phyloP scores from a whole-genome alignment of 2,797 vertebrate species.

The Cacajao melanocephalus region DNA sequence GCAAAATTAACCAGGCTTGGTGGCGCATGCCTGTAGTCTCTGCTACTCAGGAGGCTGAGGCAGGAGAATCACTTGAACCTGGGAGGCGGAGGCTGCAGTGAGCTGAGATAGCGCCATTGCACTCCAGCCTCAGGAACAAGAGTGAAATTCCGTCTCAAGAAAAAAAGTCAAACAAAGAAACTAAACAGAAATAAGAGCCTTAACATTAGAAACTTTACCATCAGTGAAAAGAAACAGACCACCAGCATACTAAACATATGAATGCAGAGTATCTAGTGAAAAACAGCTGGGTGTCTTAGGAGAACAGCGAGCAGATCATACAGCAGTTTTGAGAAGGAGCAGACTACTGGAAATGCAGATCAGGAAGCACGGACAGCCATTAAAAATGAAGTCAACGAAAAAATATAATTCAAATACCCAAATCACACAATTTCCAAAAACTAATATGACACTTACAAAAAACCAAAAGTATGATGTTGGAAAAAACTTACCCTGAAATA shows the following conservation, averaged over 20 bases:
- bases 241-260: not conserved
- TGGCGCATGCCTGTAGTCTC: too few species aligned
- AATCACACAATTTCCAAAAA: conserved; percentile 2
- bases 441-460: not conserved
- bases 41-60: too few species aligned
- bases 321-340: not conserved
- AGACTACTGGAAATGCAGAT: not conserved
- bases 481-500: conserved; percentile 95
- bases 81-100: too few species aligned
- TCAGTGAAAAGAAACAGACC: not conserved
- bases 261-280: not conserved
- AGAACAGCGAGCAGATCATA: not conserved
- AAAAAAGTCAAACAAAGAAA: conserved; percentile 28
- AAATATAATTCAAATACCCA: not conserved
- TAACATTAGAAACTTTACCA: not conserved
- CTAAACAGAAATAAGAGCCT: not conserved
- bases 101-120: too few species aligned
- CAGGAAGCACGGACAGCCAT: too few species aligned
- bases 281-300: not conserved
- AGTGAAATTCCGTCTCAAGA: not conserved
- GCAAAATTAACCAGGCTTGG: too few species aligned
- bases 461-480: not conserved
- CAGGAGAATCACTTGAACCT: too few species aligned
- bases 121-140: too few species aligned
- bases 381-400: not conserved